Base-by-base conservation (phyloP, 2,113 vertebrate species). In the Cyrtonyx montezumae region DNA sequence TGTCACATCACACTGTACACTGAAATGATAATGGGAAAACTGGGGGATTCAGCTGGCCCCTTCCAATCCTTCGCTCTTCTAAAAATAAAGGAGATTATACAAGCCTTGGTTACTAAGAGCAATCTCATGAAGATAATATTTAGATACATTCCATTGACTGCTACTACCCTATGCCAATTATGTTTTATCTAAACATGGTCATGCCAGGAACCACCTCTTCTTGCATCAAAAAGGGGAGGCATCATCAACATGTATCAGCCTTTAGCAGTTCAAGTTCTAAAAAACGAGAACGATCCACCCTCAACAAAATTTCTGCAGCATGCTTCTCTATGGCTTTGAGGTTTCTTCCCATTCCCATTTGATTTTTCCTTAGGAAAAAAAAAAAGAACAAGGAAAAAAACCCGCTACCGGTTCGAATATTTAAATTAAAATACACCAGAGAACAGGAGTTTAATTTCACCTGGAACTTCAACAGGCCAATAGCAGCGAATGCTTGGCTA, bases 381-480 rank as follows among this genome's bases (percentile, higher is more conserved):
- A 69, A 22, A n/a, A n/a, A 37, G 37, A 37, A 37, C 37, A 37
- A 37, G 37, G 23, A 19, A 59, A 79, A 61, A 21, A 42, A 42
- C 49, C 42, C 3, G 9, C 51, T 53, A 36, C 4, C 13, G 87
- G 84, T 74, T 92, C 40, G 93, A 92, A 95, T 82, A 91, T 26
- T 56, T 56, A 95, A 94, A 89, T 82, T 79, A 89, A 87, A 96
- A 93, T 67, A 68, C 13, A 70, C n/a, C 8, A 26, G 67, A 70
- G 61, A 86, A 71, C 1, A 56, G 28, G 15, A 13, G 11, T 66
- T 90, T 84, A 55, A 94, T 94, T 96, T 96, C 74, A 92, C 53
- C 56, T 88, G 18, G 84, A 86, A 92, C n/a, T 58, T 69, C 59
- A 88, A 34, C 55, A 84, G 56, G 23, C 61, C 70, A 68, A 76